Percentiles rank a stretch among this genome's conserved stretches.
phyloP scores from a whole-genome alignment of 2,888 invertebrate species.

The Ommatoiulus sabulosus region DNA sequence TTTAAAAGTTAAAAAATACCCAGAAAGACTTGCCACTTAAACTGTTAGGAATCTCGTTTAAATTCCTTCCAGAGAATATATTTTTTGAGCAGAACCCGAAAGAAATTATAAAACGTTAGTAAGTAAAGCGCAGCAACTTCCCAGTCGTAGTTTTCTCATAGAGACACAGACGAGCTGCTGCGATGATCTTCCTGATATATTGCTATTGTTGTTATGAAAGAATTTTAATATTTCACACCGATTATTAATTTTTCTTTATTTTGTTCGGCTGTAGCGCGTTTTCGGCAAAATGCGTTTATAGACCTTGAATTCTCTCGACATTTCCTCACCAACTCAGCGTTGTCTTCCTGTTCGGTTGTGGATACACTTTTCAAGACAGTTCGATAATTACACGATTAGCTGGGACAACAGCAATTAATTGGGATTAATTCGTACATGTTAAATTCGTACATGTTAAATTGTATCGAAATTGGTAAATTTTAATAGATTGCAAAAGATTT shows the following conservation, averaged over 20 bases:
- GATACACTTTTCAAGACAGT: background rate
- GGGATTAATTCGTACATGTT: no score
- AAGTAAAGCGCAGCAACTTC: background rate
- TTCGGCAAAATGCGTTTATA: background rate
- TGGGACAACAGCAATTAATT: no score
- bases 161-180: background rate
- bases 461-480: no score
- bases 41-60: conserved; percentile 7
- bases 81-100: conserved; percentile 9
- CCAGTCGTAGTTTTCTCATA: background rate
- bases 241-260: background rate
- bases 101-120: background rate
- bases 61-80: conserved; percentile 25
- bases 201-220: conserved; percentile 13
- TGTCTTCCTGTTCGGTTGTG: background rate
- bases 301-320: background rate
- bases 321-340: background rate
- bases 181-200: background rate
- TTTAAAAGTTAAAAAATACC: background rate
- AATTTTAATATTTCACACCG: conserved; percentile 22
- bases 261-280: background rate
- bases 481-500: background rate
- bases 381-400: background rate
- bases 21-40: conserved; percentile 9
- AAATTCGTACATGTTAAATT: no score